Evolutionary conservation across 2,113 vertebrate species (phyloP).

Genomic region (Planiliza haematocheilus): DNA sequence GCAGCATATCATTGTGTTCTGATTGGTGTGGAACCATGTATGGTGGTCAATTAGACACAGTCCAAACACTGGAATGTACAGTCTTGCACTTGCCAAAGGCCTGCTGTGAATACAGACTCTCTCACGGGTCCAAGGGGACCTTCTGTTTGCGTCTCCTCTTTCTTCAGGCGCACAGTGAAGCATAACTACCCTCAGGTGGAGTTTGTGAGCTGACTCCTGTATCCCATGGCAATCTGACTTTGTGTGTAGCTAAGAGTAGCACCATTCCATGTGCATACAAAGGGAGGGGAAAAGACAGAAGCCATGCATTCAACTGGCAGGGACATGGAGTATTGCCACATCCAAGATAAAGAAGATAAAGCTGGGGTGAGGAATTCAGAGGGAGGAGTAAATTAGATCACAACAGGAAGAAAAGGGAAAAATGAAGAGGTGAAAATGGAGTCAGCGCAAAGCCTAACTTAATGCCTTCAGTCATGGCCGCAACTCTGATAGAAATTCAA

Average conservation of each 20-base stretch:
- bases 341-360: conserved; percentile 31
- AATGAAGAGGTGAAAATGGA: conserved; percentile 20
- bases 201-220: conserved; percentile 52
- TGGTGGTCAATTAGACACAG: conserved; percentile 9
- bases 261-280: conserved; percentile 20
- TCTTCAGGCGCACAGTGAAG: conserved; percentile 50
- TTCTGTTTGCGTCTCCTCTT: conserved; percentile 27
- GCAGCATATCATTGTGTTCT: conserved; percentile 10
- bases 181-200: conserved; percentile 53
- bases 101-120: conserved; percentile 42
- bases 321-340: conserved; percentile 16
- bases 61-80: conserved; percentile 32
- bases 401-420: not conserved
- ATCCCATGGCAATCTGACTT: conserved; percentile 50
- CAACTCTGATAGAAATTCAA: conserved; percentile 33
- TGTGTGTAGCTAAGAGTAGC: conserved; percentile 34
- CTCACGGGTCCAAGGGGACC: conserved; percentile 23
- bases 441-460: conserved; percentile 1
- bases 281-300: conserved; percentile 1
- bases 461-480: conserved; percentile 16
- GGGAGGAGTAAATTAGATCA: conserved; percentile 2
- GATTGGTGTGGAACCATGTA: conserved; percentile 10
- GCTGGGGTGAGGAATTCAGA: not conserved
- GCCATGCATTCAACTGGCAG: conserved; percentile 30
- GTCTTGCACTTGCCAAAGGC: conserved; percentile 4